phyloP scores from a whole-genome alignment of 2,113 vertebrate species.

The Hymenochirus boettgeri region DNA sequence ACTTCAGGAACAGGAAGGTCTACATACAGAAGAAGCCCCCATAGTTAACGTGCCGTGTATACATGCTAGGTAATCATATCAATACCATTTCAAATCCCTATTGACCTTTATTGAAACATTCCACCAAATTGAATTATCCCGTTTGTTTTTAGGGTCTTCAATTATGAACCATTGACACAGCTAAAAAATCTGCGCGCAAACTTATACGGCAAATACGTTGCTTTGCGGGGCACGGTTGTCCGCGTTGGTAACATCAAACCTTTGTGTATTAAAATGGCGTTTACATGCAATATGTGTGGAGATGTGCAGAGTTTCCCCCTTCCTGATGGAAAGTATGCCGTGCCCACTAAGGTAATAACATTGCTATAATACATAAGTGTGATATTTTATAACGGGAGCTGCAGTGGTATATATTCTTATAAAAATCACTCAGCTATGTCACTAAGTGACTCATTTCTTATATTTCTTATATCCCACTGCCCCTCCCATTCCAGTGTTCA shows the following conservation, averaged over 20 bases:
- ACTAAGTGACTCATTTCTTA: no score
- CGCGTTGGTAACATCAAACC: slow-evolving; percentile 90
- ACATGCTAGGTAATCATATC: slow-evolving; percentile 72
- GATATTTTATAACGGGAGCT: no score
- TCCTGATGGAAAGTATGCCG: slow-evolving; percentile 81
- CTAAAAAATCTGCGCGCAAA: slow-evolving; percentile 83
- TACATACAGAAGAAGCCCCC: slow-evolving; percentile 67
- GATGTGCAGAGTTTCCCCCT: slow-evolving; percentile 71
- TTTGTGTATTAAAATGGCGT: slow-evolving; percentile 83
- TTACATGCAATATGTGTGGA: slow-evolving; percentile 75
- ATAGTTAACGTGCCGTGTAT: slow-evolving; percentile 87
- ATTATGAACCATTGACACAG: slow-evolving; percentile 84
- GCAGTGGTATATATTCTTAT: no score
- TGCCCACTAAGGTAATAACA: slow-evolving; percentile 78
- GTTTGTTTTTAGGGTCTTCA: slow-evolving; percentile 75
- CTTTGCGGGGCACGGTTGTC: slow-evolving; percentile 85
- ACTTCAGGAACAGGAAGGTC: slow-evolving; percentile 78
- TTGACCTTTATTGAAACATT: background rate
- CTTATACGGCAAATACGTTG: slow-evolving; percentile 83
- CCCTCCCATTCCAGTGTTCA: no score
- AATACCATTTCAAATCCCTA: background rate
- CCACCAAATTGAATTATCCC: background rate
- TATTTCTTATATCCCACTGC: no score
- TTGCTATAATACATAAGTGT: background rate
- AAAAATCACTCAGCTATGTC: no score